A percentile compares a stretch with the other conserved stretches of the same genome.
These are phyloP conservation scores for Anas georgica DNA, from an alignment of 2,797 vertebrate genomes.

Conservation along the genomic window DNA sequence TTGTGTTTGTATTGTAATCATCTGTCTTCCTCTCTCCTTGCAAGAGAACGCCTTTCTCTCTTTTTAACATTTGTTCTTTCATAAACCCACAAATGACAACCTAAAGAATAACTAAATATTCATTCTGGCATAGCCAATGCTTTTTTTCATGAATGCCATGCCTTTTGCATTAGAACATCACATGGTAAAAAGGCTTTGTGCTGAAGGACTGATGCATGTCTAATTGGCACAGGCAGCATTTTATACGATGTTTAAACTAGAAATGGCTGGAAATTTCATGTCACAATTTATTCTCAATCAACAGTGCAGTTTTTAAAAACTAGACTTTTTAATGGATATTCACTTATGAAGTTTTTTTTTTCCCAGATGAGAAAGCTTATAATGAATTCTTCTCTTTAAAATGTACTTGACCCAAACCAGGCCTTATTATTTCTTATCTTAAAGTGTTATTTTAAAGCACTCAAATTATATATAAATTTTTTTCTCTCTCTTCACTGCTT, in stretches of 20 bases:
- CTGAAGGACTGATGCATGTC: conserved; percentile 48
- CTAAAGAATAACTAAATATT: conserved; percentile 71
- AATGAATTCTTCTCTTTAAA: neutral
- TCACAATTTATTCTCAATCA: neutral
- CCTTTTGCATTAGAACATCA: conserved; percentile 65
- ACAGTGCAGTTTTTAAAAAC: neutral
- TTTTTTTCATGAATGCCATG: conserved; percentile 46
- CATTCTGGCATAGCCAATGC: conserved; percentile 1
- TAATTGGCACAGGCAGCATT: conserved; percentile 19
- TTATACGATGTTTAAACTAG: neutral
- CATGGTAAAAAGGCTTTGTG: conserved; percentile 30
- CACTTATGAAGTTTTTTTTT: neutral
- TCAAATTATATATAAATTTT: neutral
- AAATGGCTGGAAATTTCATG: neutral
- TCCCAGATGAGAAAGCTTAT: neutral
- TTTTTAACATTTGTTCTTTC: conserved; percentile 62
- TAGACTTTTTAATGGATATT: neutral
- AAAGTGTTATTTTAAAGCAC: neutral
- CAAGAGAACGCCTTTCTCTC: conserved; percentile 52
- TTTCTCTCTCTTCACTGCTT: neutral
- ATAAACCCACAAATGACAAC: conserved; percentile 77
- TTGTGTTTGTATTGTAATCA: conserved; percentile 61
- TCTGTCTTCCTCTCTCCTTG: conserved; percentile 33
- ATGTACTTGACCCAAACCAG: neutral
- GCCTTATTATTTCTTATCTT: neutral